Evolutionary conservation across 2,113 vertebrate genomes (phyloP).

Genomic region (Tachycineta bicolor): DNA sequence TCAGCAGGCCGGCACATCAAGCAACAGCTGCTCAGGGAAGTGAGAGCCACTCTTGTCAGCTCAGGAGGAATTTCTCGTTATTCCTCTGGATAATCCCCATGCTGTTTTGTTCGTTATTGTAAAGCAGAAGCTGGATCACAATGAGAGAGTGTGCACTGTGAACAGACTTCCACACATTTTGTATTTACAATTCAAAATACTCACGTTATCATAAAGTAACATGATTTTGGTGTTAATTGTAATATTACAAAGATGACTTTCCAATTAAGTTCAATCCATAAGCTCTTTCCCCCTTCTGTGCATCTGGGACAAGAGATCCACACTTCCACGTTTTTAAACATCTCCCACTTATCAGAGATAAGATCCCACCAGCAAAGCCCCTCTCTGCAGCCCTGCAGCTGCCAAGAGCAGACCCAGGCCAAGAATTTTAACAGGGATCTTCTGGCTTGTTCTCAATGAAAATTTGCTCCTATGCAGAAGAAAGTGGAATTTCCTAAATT

Average conservation of each 20-base stretch:
- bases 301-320: background rate
- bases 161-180: background rate
- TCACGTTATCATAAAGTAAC: background rate
- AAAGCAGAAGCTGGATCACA: background rate
- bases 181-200: background rate
- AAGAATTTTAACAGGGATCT: slow-evolving; percentile 56
- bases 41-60: background rate
- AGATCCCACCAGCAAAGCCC: slow-evolving; percentile 46
- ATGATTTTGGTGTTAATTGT: background rate
- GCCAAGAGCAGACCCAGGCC: slow-evolving; percentile 47
- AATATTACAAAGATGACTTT: background rate
- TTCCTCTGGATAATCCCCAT: background rate
- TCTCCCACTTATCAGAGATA: slow-evolving; percentile 29
- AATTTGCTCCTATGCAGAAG: slow-evolving; percentile 17
- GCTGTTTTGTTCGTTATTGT: background rate
- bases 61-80: background rate
- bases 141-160: background rate
- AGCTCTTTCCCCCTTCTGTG: background rate
- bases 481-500: slow-evolving; percentile 30
- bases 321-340: slow-evolving; percentile 7
- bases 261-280: background rate
- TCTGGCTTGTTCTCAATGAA: slow-evolving; percentile 48
- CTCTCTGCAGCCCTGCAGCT: slow-evolving; percentile 32
- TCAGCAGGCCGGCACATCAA: too few relatives aligned
- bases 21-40: background rate